Evolutionary conservation across 2,888 invertebrate species (phyloP).

Genomic region (Chrysodeixis includens): DNA sequence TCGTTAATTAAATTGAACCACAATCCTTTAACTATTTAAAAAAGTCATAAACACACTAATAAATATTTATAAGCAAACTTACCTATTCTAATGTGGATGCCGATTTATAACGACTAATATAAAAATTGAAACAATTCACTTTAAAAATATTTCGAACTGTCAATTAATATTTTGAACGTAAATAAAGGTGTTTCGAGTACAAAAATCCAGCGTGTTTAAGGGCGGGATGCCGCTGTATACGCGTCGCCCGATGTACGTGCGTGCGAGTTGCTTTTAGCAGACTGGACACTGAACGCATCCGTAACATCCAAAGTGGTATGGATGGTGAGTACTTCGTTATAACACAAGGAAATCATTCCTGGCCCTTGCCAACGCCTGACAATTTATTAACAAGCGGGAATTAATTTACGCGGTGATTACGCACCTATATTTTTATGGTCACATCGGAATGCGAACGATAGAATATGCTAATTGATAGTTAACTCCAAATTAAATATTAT

Average conservation of each 20-base stretch:
- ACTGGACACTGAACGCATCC: conserved; percentile 80
- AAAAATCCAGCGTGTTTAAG: conserved; percentile 61
- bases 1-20: conserved; percentile 35
- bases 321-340: conserved; percentile 66
- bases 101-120: conserved; percentile 33
- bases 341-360: conserved; percentile 63
- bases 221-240: conserved; percentile 65
- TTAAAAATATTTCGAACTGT: conserved; percentile 14
- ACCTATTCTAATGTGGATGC: conserved; percentile 43
- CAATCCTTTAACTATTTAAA: conserved; percentile 35
- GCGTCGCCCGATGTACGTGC: conserved; percentile 72
- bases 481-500: conserved; percentile 38
- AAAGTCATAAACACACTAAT: conserved; percentile 40
- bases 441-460: conserved; percentile 35
- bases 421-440: conserved; percentile 41
- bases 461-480: conserved; percentile 39
- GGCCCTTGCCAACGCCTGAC: conserved; percentile 52
- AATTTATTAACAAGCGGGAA: conserved; percentile 49
- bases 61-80: conserved; percentile 48
- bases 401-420: conserved; percentile 48
- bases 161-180: conserved; percentile 7
- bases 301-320: conserved; percentile 72
- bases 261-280: conserved; percentile 78
- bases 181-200: conserved; percentile 28
- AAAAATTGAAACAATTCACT: conserved; percentile 39